Evolutionary conservation across 2,888 invertebrate species (phyloP).

Genomic region (Xanthostigma xanthostigma): DNA sequence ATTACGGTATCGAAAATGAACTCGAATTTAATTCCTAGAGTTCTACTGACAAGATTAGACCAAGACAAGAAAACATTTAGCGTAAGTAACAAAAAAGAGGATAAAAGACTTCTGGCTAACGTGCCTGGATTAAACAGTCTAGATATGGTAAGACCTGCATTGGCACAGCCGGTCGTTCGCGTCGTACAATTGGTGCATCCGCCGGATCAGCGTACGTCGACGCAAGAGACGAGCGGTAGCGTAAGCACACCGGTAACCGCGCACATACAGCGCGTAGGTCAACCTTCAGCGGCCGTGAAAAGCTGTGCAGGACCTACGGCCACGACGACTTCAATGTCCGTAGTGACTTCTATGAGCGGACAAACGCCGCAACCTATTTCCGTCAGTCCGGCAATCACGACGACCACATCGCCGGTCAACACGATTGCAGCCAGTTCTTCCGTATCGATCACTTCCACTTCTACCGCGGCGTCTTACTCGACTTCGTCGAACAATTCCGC

Average conservation of each 20-base stretch:
- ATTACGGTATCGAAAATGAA: too few relatives aligned
- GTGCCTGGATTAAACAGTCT: slow-evolving; percentile 41
- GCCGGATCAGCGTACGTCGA: slow-evolving; percentile 3
- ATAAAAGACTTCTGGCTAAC: slow-evolving; percentile 19
- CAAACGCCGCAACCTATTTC: too few relatives aligned
- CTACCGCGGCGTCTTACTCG: slow-evolving; percentile 9
- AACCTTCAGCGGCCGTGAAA: slow-evolving; percentile 17
- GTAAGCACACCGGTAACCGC: slow-evolving; percentile 20
- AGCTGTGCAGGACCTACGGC: background rate
- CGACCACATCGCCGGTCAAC: too few relatives aligned
- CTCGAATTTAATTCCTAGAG: too few relatives aligned
- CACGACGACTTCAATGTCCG: background rate
- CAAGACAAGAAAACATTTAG: too few relatives aligned
- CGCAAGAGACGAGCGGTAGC: background rate
- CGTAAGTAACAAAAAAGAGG: too few relatives aligned
- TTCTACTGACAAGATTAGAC: too few relatives aligned
- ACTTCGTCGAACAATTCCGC: slow-evolving; percentile 2
- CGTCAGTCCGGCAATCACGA: too few relatives aligned
- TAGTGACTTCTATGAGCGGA: too few relatives aligned
- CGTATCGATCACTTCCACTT: slow-evolving; percentile 9
- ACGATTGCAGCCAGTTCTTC: slow-evolving; percentile 1
- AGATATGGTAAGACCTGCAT: slow-evolving; percentile 41
- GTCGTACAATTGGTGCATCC: slow-evolving; percentile 25
- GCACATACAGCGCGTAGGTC: slow-evolving; percentile 32
- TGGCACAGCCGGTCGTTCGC: slow-evolving; percentile 26